Conservation (phyloP, 2,888 invertebrate genomes). For the Cheilosia variabilis region DNA sequence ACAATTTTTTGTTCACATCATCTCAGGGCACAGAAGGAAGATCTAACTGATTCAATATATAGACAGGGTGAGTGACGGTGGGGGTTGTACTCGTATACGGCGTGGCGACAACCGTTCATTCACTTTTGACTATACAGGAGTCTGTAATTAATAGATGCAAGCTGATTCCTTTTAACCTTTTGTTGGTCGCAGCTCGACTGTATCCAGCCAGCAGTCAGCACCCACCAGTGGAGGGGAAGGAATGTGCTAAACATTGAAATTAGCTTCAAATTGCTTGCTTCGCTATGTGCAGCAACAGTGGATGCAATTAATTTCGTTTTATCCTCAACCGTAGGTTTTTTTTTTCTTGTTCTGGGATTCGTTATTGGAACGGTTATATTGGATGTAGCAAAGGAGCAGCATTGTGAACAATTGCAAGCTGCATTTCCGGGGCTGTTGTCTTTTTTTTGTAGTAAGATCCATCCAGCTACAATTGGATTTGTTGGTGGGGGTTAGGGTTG, state of each 20-base stretch:
- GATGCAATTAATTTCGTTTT: constrained; percentile 66
- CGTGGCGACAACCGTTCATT: background rate
- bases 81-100: background rate
- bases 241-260: constrained; percentile 71
- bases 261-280: constrained; percentile 69
- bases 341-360: background rate
- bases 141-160: constrained; percentile 69
- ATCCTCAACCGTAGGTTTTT: constrained; percentile 2
- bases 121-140: constrained; percentile 9
- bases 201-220: constrained; percentile 18
- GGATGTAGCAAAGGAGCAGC: no score
- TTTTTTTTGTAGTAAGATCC: no score
- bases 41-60: background rate
- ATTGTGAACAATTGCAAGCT: no score
- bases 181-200: constrained; percentile 39
- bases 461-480: no score
- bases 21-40: background rate
- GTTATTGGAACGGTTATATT: no score
- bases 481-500: no score
- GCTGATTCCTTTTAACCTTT: constrained; percentile 56
- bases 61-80: background rate
- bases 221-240: constrained; percentile 42
- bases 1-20: background rate
- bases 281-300: constrained; percentile 58
- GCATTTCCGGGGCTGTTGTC: no score